Percentiles rank a stretch among this genome's conserved stretches.
Evolutionary conservation across 2,888 invertebrate genomes (phyloP).

Genomic region (Andrena bicolor): DNA sequence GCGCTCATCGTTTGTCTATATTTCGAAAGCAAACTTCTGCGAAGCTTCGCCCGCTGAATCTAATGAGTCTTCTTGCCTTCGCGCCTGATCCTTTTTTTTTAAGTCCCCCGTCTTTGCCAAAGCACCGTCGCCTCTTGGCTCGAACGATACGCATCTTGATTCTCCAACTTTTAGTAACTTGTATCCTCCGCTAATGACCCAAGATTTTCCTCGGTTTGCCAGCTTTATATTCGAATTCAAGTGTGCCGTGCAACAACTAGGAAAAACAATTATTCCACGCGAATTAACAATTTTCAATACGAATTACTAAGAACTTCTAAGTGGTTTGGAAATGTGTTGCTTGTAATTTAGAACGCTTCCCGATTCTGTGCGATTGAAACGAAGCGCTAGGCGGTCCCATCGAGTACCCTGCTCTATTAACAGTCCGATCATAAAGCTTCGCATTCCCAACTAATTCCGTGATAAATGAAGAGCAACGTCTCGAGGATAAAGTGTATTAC

Average conservation of each 20-base stretch:
- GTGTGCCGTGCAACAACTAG: neutral
- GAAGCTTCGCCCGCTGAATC: conserved; percentile 64
- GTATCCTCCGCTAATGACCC: conserved; percentile 1
- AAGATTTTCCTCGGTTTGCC: neutral
- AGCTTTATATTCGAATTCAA: neutral
- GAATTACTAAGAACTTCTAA: neutral
- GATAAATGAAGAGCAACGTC: neutral
- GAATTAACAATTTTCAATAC: conserved; percentile 25
- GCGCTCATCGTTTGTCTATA: conserved; percentile 68
- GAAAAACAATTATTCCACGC: neutral
- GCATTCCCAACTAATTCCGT: neutral
- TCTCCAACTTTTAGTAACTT: neutral
- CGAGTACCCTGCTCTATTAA: neutral
- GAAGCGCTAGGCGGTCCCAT: conserved; percentile 17
- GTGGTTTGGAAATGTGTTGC: neutral
- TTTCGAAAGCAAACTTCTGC: conserved; percentile 72
- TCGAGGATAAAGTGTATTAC: neutral
- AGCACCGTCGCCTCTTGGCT: conserved; percentile 4
- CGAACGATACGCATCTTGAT: conserved; percentile 20
- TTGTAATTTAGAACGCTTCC: neutral
- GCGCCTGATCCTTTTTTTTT: conserved; percentile 30
- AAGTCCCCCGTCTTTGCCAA: conserved; percentile 19
- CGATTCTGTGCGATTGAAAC: neutral
- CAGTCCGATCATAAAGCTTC: conserved; percentile 23
- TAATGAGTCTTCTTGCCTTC: conserved; percentile 63